Base-by-base conservation (phyloP, 1,140 invertebrate genomes). In the Calliopsis andreniformis region DNA sequence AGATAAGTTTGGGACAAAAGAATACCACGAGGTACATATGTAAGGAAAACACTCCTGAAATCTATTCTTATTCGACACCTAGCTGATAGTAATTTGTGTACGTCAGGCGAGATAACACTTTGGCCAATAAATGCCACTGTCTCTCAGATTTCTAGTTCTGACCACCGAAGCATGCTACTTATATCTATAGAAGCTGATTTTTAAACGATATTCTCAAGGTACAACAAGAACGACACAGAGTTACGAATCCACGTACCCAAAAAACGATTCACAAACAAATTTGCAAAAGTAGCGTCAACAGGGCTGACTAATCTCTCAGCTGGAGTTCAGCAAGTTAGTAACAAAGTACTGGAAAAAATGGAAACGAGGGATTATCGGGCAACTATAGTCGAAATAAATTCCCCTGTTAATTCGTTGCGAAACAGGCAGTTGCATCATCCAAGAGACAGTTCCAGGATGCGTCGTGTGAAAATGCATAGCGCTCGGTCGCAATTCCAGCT, bases 141-240 rank as follows among this genome's bases (percentile, higher is more conserved):
- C n/a, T n/a, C n/a, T n/a, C n/a, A n/a, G n/a, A n/a, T n/a, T n/a
- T n/a, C n/a, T n/a, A n/a, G n/a, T n/a, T n/a, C n/a, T n/a, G n/a
- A n/a, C n/a, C n/a, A n/a, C n/a, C n/a, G n/a, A n/a, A n/a, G 18
- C 43, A 30, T 53, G 23, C 47, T 20, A 72, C 42, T 16, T 42
- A 73, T 66, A 73, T 73, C 66, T 73, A 73, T 68, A 68, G 63
- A 58, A 20, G 43, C 45, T 59, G 25, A 58, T 47, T 59, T 35
- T 8, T 49, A 16, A 28, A 20, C 30, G 7, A 35, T 49, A 14
- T 53, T 32, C 25, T 7, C 3, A 0, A 3, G 16, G 5, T 18
- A 23, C 20, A 23, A 35, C 30, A 16, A 30, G 20, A 18, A 25
- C 28, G 10, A 8, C 30, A 14, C 30, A 45, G 45, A 12, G 16